These are phyloP conservation scores for Poeciliopsis occidentalis DNA, from an alignment of 2,113 vertebrate genomes.

Conservation along the genomic window DNA sequence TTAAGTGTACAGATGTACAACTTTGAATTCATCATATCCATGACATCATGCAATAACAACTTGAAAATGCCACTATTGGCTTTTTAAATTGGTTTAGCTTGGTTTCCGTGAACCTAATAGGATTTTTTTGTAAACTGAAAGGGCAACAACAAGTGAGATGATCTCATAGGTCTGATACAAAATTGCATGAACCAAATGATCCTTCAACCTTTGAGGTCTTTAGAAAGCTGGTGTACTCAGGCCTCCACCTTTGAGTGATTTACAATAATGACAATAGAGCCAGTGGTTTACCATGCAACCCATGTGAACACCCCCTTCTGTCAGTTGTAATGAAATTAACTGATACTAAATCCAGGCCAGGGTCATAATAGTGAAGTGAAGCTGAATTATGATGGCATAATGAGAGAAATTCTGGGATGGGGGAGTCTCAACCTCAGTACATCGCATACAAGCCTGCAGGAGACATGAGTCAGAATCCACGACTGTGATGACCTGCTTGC, in stretches of 20 bases:
- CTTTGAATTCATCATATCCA: neutral
- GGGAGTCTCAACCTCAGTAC: conserved; percentile 43
- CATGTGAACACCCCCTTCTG: conserved; percentile 24
- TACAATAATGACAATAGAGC: conserved; percentile 1
- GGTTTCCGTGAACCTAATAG: neutral
- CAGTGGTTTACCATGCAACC: conserved; percentile 14
- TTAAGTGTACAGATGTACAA: neutral
- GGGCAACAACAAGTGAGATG: neutral
- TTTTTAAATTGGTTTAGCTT: neutral
- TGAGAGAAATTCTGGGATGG: conserved; percentile 20
- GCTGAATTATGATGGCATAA: conserved; percentile 28
- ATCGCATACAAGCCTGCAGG: conserved; percentile 54
- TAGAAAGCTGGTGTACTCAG: conserved; percentile 7
- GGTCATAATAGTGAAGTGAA: conserved; percentile 20
- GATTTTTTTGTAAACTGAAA: neutral
- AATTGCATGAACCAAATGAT: neutral
- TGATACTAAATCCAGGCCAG: conserved; percentile 13
- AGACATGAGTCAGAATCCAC: conserved; percentile 55
- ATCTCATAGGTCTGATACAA: neutral
- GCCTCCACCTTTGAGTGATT: conserved; percentile 16
- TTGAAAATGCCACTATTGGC: neutral
- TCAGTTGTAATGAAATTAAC: conserved; percentile 44
- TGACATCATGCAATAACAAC: neutral
- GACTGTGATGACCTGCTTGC: conserved; percentile 46
- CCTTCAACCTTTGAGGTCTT: conserved; percentile 6